Evolutionary conservation across 53 echinoderm and acorn worm genomes (phyloP).

Genomic region (Apostichopus leukothele): DNA sequence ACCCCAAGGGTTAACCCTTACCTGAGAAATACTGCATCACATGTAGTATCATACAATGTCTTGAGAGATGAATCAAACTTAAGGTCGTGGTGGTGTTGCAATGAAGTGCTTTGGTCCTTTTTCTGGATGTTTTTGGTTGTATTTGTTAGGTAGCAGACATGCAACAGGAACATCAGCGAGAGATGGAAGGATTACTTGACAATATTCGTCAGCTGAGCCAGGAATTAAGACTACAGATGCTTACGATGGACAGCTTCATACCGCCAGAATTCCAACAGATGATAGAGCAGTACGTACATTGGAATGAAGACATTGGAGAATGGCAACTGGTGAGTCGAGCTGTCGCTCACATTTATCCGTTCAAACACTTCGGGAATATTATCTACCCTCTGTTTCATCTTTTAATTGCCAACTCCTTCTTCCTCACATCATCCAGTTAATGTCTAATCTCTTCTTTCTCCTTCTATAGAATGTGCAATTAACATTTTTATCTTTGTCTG

Average conservation of each 20-base stretch:
- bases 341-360: background rate
- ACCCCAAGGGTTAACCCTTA: too few species aligned
- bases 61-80: too few species aligned
- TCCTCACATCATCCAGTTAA: background rate
- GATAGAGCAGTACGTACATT: slow-evolving; percentile 98
- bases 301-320: slow-evolving; percentile 98
- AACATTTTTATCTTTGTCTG: too few species aligned
- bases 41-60: too few species aligned
- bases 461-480: too few species aligned
- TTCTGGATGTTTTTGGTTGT: background rate
- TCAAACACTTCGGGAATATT: background rate
- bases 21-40: too few species aligned
- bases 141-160: slow-evolving; percentile 79
- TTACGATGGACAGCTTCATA: slow-evolving; percentile 94
- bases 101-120: background rate
- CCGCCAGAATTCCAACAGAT: slow-evolving; percentile 93
- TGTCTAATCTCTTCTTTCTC: too few species aligned
- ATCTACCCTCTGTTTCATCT: background rate
- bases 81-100: too few species aligned
- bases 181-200: slow-evolving; percentile 95
- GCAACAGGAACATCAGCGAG: slow-evolving; percentile 93
- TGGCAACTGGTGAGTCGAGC: slow-evolving; percentile 79
- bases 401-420: background rate
- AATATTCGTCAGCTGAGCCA: slow-evolving; percentile 89
- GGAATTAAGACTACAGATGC: slow-evolving; percentile 87